A percentile compares a stretch with the other conserved stretches of the same genome.
phyloP scores from a whole-genome alignment of 2,113 vertebrate species.

The Amazona vittata region DNA sequence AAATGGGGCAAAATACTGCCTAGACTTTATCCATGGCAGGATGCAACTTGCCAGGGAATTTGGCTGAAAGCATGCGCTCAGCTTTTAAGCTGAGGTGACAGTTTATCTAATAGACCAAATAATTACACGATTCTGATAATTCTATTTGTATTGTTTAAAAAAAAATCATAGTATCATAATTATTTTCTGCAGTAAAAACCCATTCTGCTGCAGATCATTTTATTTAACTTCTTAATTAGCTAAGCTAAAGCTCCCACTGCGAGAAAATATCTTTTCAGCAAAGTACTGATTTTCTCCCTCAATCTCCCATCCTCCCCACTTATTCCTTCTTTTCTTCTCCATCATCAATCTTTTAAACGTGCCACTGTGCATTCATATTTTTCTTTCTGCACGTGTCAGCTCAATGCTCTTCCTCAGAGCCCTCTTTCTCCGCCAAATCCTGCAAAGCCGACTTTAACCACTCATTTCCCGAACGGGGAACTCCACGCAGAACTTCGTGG shows the following conservation, averaged over 20 bases:
- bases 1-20: background rate
- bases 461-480: background rate
- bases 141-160: background rate
- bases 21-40: background rate
- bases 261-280: background rate
- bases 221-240: conserved; percentile 16
- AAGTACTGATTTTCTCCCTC: background rate
- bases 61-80: background rate
- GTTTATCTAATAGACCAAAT: background rate
- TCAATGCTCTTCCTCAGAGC: background rate
- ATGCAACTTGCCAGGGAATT: background rate
- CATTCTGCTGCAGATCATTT: background rate
- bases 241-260: background rate
- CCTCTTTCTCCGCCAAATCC: conserved; percentile 19
- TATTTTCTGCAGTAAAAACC: background rate
- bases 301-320: background rate
- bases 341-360: conserved; percentile 33
- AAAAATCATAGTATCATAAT: background rate
- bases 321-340: conserved; percentile 8
- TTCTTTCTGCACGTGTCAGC: conserved; percentile 42
- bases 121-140: background rate
- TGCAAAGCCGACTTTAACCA: conserved; percentile 28
- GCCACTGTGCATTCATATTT: conserved; percentile 16
- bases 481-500: conserved; percentile 33
- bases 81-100: background rate